Evolutionary conservation across 1,140 invertebrate genomes (phyloP).

Genomic region (Grapholita molesta): DNA sequence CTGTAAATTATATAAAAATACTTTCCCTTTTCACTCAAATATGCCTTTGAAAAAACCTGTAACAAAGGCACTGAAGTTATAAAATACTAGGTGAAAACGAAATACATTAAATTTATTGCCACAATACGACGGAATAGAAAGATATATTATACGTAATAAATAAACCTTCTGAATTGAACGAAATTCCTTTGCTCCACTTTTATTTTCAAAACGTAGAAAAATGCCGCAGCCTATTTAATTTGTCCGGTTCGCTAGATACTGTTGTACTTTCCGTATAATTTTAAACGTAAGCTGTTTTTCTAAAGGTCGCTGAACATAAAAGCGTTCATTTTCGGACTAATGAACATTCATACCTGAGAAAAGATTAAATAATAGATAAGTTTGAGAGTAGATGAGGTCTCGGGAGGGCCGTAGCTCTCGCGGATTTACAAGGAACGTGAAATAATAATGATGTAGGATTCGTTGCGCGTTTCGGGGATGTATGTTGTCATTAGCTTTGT

Average conservation of each 20-base stretch:
- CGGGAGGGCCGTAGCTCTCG: slow-evolving; percentile 55
- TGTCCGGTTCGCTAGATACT: neutral
- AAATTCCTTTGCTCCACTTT: neutral
- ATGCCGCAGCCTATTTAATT: slow-evolving; percentile 2
- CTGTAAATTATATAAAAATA: too few relatives aligned
- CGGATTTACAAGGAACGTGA: slow-evolving; percentile 37
- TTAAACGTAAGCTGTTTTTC: neutral
- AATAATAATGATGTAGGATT: slow-evolving; percentile 48
- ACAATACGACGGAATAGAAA: neutral
- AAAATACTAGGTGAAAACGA: neutral
- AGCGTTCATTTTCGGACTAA: slow-evolving; percentile 62
- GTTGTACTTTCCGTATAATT: neutral
- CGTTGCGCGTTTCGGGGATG: neutral
- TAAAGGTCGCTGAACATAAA: slow-evolving; percentile 55
- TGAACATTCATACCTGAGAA: slow-evolving; percentile 68
- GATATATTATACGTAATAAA: neutral
- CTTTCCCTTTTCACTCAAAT: too few relatives aligned
- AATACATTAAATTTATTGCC: neutral
- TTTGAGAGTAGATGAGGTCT: slow-evolving; percentile 52
- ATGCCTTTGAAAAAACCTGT: neutral
- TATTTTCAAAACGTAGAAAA: neutral
- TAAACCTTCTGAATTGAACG: neutral
- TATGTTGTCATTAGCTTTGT: slow-evolving; percentile 16
- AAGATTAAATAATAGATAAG: slow-evolving; percentile 66
- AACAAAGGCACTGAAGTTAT: neutral